Base-by-base conservation (phyloP, 2,797 vertebrate genomes). In the Poecile montanus region DNA sequence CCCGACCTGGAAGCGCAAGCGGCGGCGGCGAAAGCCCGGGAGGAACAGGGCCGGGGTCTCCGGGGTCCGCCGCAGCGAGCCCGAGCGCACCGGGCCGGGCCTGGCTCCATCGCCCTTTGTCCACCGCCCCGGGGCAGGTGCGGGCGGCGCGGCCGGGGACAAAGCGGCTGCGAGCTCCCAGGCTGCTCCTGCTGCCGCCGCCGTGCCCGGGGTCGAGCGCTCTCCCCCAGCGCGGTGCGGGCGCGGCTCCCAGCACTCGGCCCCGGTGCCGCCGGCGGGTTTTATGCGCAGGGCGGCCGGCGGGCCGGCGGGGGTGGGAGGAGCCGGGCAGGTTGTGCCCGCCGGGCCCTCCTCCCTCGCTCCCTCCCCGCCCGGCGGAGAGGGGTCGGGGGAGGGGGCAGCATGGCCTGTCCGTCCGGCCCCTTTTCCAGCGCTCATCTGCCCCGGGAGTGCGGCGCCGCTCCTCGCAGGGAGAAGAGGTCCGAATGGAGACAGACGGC, bases 401-500 rank as follows among this genome's bases (percentile, higher is more conserved):
- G 97, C 97, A 98, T 98, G 97, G 97, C 97, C 97, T 98, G 97
- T 97, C 98, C 97, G 97, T 97, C 98, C 97, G 96, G 97, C 98
- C 98, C 97, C 98, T 98, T 97, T 97, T 91, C 93, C 95, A 89
- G 74, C 92, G 95, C 95, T 96, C 95, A 92, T 98, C 97, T 97
- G 98, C 97, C 98, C 98, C 98, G 95, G 93, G 94, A 95, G 95
- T 93, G 94, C 93, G 96, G 98, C 98, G 98, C 97, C 94, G 97
- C 97, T 94, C 97, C 97, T 97, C 97, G 98, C 97, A 96, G 97
- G 91, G 89, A 95, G 91, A 94, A 86, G 92, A 92, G 94, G 96
- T 97, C 97, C 97, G 98, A 98, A 99, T 99, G 99, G 99, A 99
- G 98, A 98, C 99, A 97, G 99, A 99, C 98, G 99, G 98, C 98